Percentiles rank a stretch among this genome's conserved stretches.
phyloP scores from a whole-genome alignment of 2,797 vertebrate species.

The Naso thynnoides region DNA sequence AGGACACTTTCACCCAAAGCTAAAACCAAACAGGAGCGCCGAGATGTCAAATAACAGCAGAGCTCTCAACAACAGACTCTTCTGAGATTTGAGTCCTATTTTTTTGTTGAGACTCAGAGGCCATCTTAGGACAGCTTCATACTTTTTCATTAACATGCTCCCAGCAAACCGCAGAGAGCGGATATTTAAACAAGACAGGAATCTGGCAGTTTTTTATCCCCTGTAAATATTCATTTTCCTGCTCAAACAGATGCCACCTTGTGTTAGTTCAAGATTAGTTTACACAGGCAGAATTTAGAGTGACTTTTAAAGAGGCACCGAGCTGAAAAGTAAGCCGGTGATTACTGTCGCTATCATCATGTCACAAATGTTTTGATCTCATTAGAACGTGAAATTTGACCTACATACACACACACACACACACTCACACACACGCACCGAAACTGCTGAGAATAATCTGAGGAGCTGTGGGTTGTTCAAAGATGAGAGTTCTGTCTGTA shows the following conservation, averaged over 20 bases:
- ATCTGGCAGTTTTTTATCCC: conserved; percentile 33
- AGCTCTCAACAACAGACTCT: neutral
- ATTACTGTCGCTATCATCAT: conserved; percentile 42
- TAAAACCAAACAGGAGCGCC: conserved; percentile 49
- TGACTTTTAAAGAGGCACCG: conserved; percentile 25
- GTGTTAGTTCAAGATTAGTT: conserved; percentile 57
- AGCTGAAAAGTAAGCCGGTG: conserved; percentile 40
- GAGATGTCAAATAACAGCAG: conserved; percentile 44
- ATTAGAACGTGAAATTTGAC: too few species aligned
- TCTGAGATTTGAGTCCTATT: conserved; percentile 17
- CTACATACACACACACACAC: too few species aligned
- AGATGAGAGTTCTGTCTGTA: neutral
- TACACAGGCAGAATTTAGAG: conserved; percentile 50
- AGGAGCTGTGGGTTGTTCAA: neutral
- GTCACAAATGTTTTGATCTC: conserved; percentile 35
- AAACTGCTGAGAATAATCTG: conserved; percentile 15
- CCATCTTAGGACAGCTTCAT: conserved; percentile 1
- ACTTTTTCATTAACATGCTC: conserved; percentile 52
- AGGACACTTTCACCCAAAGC: conserved; percentile 48
- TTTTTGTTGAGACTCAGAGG: conserved; percentile 1
- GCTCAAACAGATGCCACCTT: conserved; percentile 57
- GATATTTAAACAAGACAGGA: conserved; percentile 52
- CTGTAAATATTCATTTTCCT: conserved; percentile 62
- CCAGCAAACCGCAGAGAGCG: conserved; percentile 36
- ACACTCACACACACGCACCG: too few species aligned